Percentiles rank a stretch among this genome's conserved stretches.
Conservation (phyloP, 2,797 vertebrate species). For the Ctenosaura bakeri region DNA sequence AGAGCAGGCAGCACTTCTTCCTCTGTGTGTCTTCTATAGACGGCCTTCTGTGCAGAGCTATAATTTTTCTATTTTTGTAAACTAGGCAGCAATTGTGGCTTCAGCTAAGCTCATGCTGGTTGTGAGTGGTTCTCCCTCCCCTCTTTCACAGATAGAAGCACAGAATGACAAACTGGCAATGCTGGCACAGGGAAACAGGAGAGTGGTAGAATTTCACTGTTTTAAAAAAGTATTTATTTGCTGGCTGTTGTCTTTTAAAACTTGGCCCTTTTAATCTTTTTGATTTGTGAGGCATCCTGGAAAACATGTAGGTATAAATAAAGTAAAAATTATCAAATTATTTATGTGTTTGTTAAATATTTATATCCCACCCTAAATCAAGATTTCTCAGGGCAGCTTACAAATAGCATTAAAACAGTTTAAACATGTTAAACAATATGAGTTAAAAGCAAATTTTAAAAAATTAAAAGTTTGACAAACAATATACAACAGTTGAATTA, state of each 20-base stretch:
- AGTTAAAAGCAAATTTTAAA: too few relatives aligned
- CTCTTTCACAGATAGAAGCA: constrained; percentile 53
- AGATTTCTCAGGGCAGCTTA: too few relatives aligned
- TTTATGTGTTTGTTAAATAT: too few relatives aligned
- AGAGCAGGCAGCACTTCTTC: constrained; percentile 67
- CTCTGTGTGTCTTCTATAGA: constrained; percentile 53
- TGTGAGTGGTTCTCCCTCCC: constrained; percentile 36
- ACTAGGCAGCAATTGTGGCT: constrained; percentile 80
- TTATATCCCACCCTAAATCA: too few relatives aligned
- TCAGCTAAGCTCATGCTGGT: constrained; percentile 74
- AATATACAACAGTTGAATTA: too few relatives aligned
- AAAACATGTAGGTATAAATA: background rate
- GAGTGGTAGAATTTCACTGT: background rate
- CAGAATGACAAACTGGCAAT: constrained; percentile 61
- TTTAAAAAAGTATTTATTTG: constrained; percentile 6
- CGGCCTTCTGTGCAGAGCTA: constrained; percentile 70
- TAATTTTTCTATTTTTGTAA: constrained; percentile 84
- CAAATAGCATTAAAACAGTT: too few relatives aligned
- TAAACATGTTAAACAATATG: too few relatives aligned
- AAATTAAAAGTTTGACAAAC: too few relatives aligned
- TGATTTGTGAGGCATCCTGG: background rate
- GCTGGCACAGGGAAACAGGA: background rate
- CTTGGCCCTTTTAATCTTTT: background rate
- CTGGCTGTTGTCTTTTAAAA: background rate
- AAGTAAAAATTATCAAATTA: too few relatives aligned